These are phyloP conservation scores for Polyommatus iphigenia DNA, from an alignment of 2,888 invertebrate genomes.

Conservation along the genomic window DNA sequence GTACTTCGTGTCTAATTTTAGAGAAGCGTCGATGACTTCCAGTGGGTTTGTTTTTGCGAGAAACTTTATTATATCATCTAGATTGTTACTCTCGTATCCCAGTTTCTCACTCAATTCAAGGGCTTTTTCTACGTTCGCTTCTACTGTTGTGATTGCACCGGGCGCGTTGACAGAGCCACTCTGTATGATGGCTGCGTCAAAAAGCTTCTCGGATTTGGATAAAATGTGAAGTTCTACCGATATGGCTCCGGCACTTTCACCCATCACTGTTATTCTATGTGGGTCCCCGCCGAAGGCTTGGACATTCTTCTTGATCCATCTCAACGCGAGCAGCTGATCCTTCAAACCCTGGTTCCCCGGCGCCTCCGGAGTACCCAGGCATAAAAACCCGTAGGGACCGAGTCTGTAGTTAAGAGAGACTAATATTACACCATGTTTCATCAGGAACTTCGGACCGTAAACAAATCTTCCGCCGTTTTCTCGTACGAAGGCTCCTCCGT, in stretches of 20 bases:
- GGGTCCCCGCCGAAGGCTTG: slow-evolving; percentile 32
- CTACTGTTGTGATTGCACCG: neutral
- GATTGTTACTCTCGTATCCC: neutral
- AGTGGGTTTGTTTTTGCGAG: neutral
- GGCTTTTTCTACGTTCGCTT: neutral
- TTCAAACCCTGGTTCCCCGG: slow-evolving; percentile 60
- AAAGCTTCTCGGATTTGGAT: slow-evolving; percentile 5
- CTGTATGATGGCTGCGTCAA: slow-evolving; percentile 7
- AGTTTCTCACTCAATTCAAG: neutral
- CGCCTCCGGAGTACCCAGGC: slow-evolving; percentile 50
- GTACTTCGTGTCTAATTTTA: neutral
- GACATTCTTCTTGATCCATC: slow-evolving; percentile 58
- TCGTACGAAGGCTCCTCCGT: slow-evolving; percentile 40
- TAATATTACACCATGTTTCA: slow-evolving; percentile 43
- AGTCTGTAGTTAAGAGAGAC: slow-evolving; percentile 56
- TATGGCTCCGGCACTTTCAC: slow-evolving; percentile 16
- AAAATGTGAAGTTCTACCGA: slow-evolving; percentile 12
- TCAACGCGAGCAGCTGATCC: slow-evolving; percentile 54
- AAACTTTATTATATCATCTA: neutral
- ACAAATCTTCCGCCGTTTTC: slow-evolving; percentile 37
- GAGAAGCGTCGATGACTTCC: neutral
- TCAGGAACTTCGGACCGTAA: slow-evolving; percentile 43
- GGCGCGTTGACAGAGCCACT: neutral
- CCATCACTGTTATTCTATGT: slow-evolving; percentile 16
- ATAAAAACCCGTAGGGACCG: slow-evolving; percentile 59